These are phyloP conservation scores for Xestobium rufovillosum DNA, from an alignment of 2,888 invertebrate genomes.

Conservation along the genomic window DNA sequence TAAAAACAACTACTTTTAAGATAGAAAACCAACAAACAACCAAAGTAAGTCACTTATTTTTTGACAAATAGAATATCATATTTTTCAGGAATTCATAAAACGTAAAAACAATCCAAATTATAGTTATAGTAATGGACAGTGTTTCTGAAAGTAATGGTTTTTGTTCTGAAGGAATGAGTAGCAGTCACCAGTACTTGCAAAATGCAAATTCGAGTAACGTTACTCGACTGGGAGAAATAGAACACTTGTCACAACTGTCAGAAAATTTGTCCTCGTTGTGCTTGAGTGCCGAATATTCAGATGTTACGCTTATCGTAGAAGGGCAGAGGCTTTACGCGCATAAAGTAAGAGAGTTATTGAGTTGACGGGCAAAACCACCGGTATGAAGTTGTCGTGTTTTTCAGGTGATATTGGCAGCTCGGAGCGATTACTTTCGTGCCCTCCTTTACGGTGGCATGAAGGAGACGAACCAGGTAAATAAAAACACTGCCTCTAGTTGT, in stretches of 20 bases:
- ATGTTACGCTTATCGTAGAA: conserved; percentile 82
- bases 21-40: too few relatives aligned
- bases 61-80: too few relatives aligned
- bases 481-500: not conserved
- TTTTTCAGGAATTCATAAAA: too few relatives aligned
- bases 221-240: conserved; percentile 52
- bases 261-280: conserved; percentile 82
- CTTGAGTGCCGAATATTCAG: conserved; percentile 82
- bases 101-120: too few relatives aligned
- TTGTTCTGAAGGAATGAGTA: conserved; percentile 32
- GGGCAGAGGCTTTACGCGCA: conserved; percentile 63
- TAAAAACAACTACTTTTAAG: too few relatives aligned
- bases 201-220: conserved; percentile 26
- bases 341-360: conserved; percentile 43
- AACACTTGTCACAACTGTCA: conserved; percentile 65
- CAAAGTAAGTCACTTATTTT: too few relatives aligned
- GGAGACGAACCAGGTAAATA: conserved; percentile 55
- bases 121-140: too few relatives aligned
- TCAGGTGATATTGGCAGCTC: conserved; percentile 80
- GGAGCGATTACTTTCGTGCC: conserved; percentile 93
- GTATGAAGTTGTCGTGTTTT: conserved; percentile 15
- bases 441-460: conserved; percentile 71
- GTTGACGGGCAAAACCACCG: not conserved
- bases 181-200: conserved; percentile 39
- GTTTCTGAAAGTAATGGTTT: too few relatives aligned